Evolutionary conservation across 2,113 vertebrate genomes (phyloP), one percentile per base, ranked within the genome.

Genomic region (Indicator maculatus): DNA sequence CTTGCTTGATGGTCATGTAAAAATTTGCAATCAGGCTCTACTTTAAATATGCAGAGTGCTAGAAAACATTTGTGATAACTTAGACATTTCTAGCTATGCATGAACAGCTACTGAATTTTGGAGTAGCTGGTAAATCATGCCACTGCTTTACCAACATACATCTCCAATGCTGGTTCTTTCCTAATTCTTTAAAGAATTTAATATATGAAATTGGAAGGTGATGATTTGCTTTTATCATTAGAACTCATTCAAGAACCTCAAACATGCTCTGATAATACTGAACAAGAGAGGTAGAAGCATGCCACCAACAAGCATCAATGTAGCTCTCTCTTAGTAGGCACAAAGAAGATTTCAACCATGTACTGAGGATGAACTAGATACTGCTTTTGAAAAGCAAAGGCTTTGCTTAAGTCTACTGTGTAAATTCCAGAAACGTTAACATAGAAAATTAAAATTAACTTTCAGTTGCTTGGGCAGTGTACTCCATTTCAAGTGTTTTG

Each of bases 401-500:
- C 28, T 91, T 70, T 84, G 64, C 84, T 53, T 59, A 71, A 79
- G 64, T 77, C 45, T 8, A 3, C 18, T 75, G 12, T 0, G 27
- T 77, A 91, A 36, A 79, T 86, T 92, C 86, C 79, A 82, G 74
- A 87, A 89, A 72, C 0, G 2, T 36, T 70, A 52, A 38, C 24
- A 87, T 82, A 82, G 92, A 93, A 89, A 95, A 93, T 69, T 39
- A 84, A 89, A 93, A 92, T 65, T 74, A 78, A 63, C 77, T 79
- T 83, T n/a, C 36, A 53, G 23, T 50, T 86, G 69, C 74, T 95
- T 52, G 56, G 31, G 36, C 10, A 86, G 12, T 28, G n/a, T 47
- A 56, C 38, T 50, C 39, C 4, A 2, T 73, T 87, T 87, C 63
- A 91, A 77, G 79, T 26, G 52, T 11, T 69, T 88, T 87, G 71